A percentile compares a stretch with the other conserved stretches of the same genome.
Conservation (phyloP, 2,113 vertebrate species). For the Acrocephalus kingi region DNA sequence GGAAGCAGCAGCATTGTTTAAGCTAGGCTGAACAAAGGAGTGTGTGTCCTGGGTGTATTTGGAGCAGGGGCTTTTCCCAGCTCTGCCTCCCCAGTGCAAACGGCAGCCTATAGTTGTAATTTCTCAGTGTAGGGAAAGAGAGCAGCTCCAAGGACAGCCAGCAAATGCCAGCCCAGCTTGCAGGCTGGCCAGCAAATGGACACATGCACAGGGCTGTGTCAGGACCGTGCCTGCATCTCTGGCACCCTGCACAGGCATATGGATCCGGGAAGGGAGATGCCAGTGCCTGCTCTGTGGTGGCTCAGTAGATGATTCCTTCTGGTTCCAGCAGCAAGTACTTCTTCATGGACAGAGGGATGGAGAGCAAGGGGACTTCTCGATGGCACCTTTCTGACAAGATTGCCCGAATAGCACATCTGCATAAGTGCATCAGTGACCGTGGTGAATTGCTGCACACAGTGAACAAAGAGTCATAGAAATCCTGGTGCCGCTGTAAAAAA, state of each 20-base stretch:
- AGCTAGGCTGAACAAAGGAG: background rate
- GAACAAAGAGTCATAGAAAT: conserved; percentile 92
- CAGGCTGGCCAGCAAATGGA: background rate
- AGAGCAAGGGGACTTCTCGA: conserved; percentile 75
- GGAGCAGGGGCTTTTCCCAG: background rate
- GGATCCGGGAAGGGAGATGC: fast-evolving
- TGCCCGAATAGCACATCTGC: conserved; percentile 85
- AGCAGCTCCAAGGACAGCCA: background rate
- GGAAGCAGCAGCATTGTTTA: background rate
- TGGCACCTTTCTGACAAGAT: conserved; percentile 76
- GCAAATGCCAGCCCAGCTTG: background rate
- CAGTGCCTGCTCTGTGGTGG: background rate
- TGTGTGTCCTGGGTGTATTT: background rate
- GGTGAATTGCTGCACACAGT: conserved; percentile 84
- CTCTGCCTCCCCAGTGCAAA: background rate
- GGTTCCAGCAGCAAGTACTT: conserved; percentile 91
- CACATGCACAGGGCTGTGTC: background rate
- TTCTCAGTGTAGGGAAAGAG: background rate
- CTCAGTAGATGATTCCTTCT: conserved; percentile 83
- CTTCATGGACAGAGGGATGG: conserved; percentile 82
- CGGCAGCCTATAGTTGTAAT: background rate
- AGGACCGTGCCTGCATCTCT: background rate
- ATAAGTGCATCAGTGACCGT: conserved; percentile 88
- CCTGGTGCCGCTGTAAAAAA: conserved; percentile 78
- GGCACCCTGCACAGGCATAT: fast-evolving